These are phyloP conservation scores for Calephelis nemesis DNA, from an alignment of 1,140 invertebrate species.

Conservation along the genomic window DNA sequence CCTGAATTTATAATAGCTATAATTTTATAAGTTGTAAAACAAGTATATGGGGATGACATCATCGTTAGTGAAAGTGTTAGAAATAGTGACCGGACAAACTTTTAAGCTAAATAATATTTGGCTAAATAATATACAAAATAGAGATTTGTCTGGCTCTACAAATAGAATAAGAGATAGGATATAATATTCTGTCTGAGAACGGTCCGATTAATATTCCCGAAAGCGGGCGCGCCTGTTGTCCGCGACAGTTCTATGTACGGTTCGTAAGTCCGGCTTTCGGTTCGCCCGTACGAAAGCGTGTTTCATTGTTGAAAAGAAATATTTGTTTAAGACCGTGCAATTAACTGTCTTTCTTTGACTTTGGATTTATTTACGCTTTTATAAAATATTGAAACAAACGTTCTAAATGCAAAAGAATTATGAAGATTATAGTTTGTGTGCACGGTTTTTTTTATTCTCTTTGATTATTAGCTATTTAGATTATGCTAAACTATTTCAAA, in stretches of 20 bases:
- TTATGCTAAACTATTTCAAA: too few species aligned
- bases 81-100: too few species aligned
- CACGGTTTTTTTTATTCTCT: too few species aligned
- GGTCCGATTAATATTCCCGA: conserved; percentile 66
- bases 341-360: conserved; percentile 56
- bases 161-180: conserved; percentile 33
- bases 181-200: conserved; percentile 37
- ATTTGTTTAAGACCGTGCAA: conserved; percentile 64
- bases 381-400: conserved; percentile 9
- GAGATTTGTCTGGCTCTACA: not conserved
- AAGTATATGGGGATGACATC: too few species aligned
- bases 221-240: conserved; percentile 53
- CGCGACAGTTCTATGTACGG: conserved; percentile 59
- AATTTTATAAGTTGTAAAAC: too few species aligned
- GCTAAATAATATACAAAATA: not conserved
- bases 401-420: conserved; percentile 1
- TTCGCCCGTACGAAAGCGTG: conserved; percentile 62
- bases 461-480: too few species aligned
- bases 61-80: too few species aligned
- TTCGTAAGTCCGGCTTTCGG: conserved; percentile 42
- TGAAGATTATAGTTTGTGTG: not conserved
- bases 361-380: conserved; percentile 29
- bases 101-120: not conserved
- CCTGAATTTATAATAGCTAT: too few species aligned
- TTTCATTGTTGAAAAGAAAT: conserved; percentile 71